Base-by-base conservation (phyloP, 2,113 vertebrate species). In the Thunnus thynnus region DNA sequence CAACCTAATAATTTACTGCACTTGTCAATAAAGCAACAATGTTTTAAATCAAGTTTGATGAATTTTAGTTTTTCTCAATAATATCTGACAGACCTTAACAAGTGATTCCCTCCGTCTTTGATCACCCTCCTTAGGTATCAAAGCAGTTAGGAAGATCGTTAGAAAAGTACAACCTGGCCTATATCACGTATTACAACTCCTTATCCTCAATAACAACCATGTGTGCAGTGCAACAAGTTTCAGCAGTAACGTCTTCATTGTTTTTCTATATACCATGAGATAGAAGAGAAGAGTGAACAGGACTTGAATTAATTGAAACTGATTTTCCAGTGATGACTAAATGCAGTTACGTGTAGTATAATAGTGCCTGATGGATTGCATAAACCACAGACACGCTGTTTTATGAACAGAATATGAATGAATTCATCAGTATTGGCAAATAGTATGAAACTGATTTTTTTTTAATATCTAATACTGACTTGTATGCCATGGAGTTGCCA, bases 171-270 rank as follows among this genome's bases (percentile, higher is more conserved):
- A 41, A 46, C 46, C 75, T 57, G 41, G 61, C 56, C 68, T 50
- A 48, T n/a, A 61, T 27, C 2, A 4, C 60, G 10, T 20, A 60
- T 85, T 46, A 54, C 52, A 74, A 55, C 69, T 36, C 9, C n/a
- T 48, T 7, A 17, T 5, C 27, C 68, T 71, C 44, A 72, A 22
- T 63, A 55, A 47, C 62, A 77, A 41, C 70, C 65, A 51, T 76
- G 61, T 71, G 60, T 74, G 64, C n/a, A 65, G 47, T 12, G 52
- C 58, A 66, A 41, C 78, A 73, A 62, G 61, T 77, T 48, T 16
- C 14, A 58, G 47, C 41, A 17, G 41, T 30, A 55, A 70, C 20
- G 30, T 12, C 16, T 18, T 55, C 14, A 54, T 14, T 75, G 17
- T 18, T 55, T 79, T 79, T 58, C 74, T 47, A 64, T 13, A 9